Evolutionary conservation across 2,113 vertebrate species (phyloP), one percentile per base, ranked within the genome.

Genomic region (Trematomus loennbergii): DNA sequence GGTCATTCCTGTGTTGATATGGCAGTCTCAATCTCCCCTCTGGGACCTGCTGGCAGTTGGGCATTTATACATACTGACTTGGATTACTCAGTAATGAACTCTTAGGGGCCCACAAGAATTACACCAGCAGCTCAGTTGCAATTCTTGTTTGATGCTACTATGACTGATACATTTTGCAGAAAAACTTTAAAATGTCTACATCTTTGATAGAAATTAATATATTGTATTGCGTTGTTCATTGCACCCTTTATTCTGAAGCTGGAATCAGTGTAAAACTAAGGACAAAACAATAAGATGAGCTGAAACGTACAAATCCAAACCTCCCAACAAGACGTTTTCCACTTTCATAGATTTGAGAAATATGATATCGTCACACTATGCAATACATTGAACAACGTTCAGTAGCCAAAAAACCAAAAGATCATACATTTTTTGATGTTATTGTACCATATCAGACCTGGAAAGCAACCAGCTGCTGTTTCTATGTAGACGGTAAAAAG

Each of bases 1-100:
- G 87, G 88, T 92, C 87, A 84, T 88, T 84, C 80, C 77, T 91
- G 83, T 91, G 88, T 91, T 91, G 78, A 86, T 86, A 54, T 83
- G 66, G 72, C 72, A 72, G 78, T 64, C 83, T 85, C 78, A 77
- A 90, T 93, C 79, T 92, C 83, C 83, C 91, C 92, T 83, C 72
- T 84, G 93, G 91, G 93, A 90, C 75, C 59, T 12, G 46, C 67
- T 77, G 78, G 64, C 63, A 48, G 78, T 20, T 61, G 75, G 88
- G 72, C 79, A 82, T 53, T 52, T 85, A 90, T 89, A 90, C 90
- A 88, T 72, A 79, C 33, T 67, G 69, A 87, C 87, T 91, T 88
- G 78, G 60, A 86, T 93, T 91, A 79, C 92, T 81, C 82, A 87
- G 83, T 69, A 48, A 72, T 72, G 73, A 77, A 79, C 64, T 82